Conservation (phyloP, 2,797 vertebrate species). For the Chaetodon trifasciatus region DNA sequence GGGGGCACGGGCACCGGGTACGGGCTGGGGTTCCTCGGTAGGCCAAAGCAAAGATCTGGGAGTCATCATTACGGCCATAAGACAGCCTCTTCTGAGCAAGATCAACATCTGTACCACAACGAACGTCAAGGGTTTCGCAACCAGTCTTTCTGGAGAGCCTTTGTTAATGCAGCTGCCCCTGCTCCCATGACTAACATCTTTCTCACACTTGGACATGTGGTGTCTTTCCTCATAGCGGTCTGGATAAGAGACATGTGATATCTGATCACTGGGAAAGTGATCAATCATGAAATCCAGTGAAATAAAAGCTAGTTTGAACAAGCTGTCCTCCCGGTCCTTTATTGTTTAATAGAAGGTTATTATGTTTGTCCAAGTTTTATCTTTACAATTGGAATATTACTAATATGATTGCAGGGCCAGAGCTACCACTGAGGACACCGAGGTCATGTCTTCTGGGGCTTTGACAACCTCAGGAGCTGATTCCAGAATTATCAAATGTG, state of each 20-base stretch:
- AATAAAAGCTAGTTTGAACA: conserved; percentile 60
- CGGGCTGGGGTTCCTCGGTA: conserved; percentile 80
- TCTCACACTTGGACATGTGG: conserved; percentile 61
- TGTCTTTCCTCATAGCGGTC: conserved; percentile 66
- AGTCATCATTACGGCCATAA: conserved; percentile 54
- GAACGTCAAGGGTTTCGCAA: conserved; percentile 59
- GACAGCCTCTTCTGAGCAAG: conserved; percentile 36
- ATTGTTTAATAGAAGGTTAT: not conserved
- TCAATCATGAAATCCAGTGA: not conserved
- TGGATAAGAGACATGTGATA: conserved; percentile 70
- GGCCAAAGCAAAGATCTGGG: conserved; percentile 64
- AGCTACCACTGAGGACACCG: not conserved
- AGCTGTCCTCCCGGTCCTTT: not conserved
- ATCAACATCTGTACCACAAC: conserved; percentile 50
- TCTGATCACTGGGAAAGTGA: not conserved
- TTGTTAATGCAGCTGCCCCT: conserved; percentile 60
- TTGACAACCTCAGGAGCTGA: not conserved
- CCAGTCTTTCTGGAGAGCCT: conserved; percentile 61
- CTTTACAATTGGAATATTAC: not conserved
- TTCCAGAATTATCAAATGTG: not conserved
- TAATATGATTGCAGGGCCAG: too few species aligned
- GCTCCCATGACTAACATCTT: conserved; percentile 36
- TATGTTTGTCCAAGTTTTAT: not conserved
- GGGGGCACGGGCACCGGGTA: conserved; percentile 83
- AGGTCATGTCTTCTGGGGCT: not conserved